Base-by-base conservation (phyloP, 2,797 vertebrate genomes). In the Heliangelus exortis region DNA sequence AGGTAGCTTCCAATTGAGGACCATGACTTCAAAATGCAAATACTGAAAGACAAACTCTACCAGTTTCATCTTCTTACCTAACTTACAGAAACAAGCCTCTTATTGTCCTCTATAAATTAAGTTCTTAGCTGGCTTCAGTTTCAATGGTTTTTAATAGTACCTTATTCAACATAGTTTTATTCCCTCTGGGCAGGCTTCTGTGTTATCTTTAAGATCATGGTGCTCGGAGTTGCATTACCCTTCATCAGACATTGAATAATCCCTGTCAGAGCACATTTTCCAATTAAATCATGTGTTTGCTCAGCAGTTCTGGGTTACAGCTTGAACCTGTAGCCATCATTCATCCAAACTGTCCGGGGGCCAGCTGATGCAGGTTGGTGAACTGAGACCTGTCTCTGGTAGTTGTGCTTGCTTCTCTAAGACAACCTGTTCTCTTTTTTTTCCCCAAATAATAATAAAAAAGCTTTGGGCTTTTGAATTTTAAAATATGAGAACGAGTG, bases 181-280 rank as follows among this genome's bases (percentile, higher is more conserved):
- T 18, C 36, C 67, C 81, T 84, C 87, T 71, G 41, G 75, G 63
- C 34, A 89, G 17, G 29, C 22, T 81, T 79, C 74, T 67, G 19
- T 65, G 59, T 62, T 79, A 93, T 55, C 80, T 55, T 74, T 34
- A 89, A 79, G 59, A 92, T 73, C 36, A 83, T 48, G 79, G 71
- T n/a, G 43, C 25, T 69, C 23, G 6, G 53, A 71, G 63, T 82
- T 79, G 57, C 45, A 20, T 53, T 76, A 53, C 90, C 50, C 67
- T 84, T 96, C 71, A 90, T 79, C 63, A 92, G 82, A 83, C 41
- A 89, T 6, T 53, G 58, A 88, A 78, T 43, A 91, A 72, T 55
- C 21, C 34, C 66, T 86, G 86, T 81, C 3, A 3, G 73, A 62
- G 43, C 54, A 75, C 34, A 58, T 62, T 91, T 95, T 87, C 84